Evolutionary conservation across 2,888 invertebrate genomes (phyloP), one percentile per base, ranked within the genome.

Genomic region (Drosophila prostipennis): DNA sequence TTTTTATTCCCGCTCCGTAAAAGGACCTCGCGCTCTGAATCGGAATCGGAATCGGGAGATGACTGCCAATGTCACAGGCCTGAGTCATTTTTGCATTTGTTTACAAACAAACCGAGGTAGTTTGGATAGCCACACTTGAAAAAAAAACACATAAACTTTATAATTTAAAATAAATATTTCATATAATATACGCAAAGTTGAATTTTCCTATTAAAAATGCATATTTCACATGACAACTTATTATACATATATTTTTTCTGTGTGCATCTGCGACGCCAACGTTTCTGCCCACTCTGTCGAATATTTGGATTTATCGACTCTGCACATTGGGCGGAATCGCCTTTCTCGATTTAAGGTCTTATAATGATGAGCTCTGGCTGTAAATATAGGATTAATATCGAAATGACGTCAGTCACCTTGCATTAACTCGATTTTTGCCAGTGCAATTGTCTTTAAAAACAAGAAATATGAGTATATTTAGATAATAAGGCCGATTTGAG

Each of bases 51-150:
- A 11, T 65, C 36, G 36, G 16, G 5, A 34, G 34, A 34, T 40
- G 69, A 19, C 16, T 23, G 36, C 37, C 48, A 61, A 43, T 58
- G 68, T 58, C 48, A 67, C 32, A 26, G 45, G 49, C 77, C 74
- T 86, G 83, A 84, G 65, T 86, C 83, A 83, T 68, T 73, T 78
- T 72, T 63, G 67, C 46, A 71, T 85, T 85, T 83, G 84, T 86
- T 86, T 83, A 83, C 84, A 84, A 86, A 83, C 78, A 86, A 83
- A 68, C 77, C 68, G 77, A 71, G 61, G 60, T 10, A 32, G 59
- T 32, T 32, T 46, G 45, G 46, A 32, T 46, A 14, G 11, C 29
- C 4, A 32, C 46, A 46, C 46, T 3, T 11, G 11, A 4, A 23
- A 11, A 42, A 42, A 42, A 23, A 11, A 42, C 19, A 42, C 2